A percentile compares a stretch with the other conserved stretches of the same genome.
phyloP scores from a whole-genome alignment of 2,113 vertebrate species.

The Ascaphus truei region DNA sequence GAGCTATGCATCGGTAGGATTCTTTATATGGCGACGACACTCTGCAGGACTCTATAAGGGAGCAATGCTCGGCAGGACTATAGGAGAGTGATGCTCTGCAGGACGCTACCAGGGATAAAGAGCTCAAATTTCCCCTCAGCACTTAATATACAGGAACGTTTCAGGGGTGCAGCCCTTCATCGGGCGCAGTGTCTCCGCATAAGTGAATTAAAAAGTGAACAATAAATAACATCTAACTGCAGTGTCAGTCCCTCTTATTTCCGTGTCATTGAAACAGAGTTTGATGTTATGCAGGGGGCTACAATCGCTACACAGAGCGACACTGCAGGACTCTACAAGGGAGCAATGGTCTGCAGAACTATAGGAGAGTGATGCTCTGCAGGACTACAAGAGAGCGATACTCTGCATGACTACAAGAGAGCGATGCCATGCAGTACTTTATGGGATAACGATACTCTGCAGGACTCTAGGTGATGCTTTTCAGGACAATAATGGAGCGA shows the following conservation, averaged over 20 bases:
- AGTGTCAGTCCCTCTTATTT: too few species aligned
- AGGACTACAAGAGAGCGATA: neutral
- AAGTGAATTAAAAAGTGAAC: too few species aligned
- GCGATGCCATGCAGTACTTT: constrained; percentile 1
- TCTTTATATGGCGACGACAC: too few species aligned
- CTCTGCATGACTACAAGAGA: neutral
- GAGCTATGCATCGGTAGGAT: neutral
- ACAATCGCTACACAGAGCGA: too few species aligned
- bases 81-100: neutral
- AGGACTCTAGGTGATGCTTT: neutral
- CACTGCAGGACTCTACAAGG: neutral
- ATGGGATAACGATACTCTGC: neutral
- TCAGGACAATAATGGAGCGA: neutral
- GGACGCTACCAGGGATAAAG: too few species aligned
- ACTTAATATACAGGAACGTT: too few species aligned
- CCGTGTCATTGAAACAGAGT: too few species aligned
- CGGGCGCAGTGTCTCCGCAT: too few species aligned
- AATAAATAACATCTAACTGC: too few species aligned
- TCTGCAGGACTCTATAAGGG: neutral
- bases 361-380: constrained; percentile 1
- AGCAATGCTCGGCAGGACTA: neutral
- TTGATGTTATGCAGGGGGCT: too few species aligned
- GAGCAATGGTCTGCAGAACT: neutral
- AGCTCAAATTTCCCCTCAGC: too few species aligned
- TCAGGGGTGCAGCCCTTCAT: too few species aligned